Conservation (phyloP, 2,113 vertebrate species). For the Rutilus rutilus region DNA sequence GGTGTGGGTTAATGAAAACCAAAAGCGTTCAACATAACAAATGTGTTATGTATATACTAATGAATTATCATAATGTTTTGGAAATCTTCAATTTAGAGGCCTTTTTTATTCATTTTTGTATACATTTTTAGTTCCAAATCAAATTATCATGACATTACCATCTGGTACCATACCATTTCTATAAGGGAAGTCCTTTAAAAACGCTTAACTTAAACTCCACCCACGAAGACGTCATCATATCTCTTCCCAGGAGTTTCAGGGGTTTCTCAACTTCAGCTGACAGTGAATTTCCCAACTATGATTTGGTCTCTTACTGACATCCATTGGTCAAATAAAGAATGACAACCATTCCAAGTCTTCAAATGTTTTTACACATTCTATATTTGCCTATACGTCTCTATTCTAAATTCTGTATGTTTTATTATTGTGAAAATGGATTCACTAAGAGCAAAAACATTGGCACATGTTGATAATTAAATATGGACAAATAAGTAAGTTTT, state of each 20-base stretch:
- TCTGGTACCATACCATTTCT: no score
- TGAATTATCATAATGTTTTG: no score
- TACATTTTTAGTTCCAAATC: not conserved
- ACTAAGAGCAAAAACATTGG: not conserved
- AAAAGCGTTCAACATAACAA: no score
- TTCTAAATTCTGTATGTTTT: not conserved
- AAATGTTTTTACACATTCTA: not conserved
- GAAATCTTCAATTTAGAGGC: no score
- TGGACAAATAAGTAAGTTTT: not conserved
- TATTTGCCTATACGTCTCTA: not conserved
- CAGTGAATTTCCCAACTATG: not conserved
- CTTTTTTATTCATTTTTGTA: no score
- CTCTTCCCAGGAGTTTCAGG: slow-evolving; percentile 1
- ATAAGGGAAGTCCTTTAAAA: not conserved
- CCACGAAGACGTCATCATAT: not conserved
- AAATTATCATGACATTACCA: not conserved
- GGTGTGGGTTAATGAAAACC: no score
- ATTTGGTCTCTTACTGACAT: slow-evolving; percentile 11
- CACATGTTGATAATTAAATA: not conserved
- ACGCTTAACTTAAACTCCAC: not conserved
- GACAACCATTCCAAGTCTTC: not conserved
- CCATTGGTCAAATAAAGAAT: not conserved
- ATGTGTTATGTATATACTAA: no score
- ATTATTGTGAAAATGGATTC: not conserved
- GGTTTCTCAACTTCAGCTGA: slow-evolving; percentile 1